These are phyloP conservation scores for Linhomoeus sp. DNA, from an alignment of 2,888 invertebrate species.

Conservation along the genomic window DNA sequence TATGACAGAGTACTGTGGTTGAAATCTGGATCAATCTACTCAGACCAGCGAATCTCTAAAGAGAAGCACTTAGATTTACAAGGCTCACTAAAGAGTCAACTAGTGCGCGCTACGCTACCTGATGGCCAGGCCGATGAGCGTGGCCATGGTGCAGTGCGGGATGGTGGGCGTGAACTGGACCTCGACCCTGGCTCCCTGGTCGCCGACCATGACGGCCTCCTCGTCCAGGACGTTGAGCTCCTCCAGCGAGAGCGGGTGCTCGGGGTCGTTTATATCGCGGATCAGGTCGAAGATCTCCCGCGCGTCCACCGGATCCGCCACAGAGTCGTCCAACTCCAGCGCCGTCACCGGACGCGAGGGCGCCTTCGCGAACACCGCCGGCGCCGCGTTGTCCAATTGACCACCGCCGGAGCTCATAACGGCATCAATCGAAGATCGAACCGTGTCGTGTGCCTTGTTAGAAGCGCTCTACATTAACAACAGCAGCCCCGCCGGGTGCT, in stretches of 20 bases:
- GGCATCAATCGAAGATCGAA: too few species aligned
- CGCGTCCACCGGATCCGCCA: conserved; percentile 58
- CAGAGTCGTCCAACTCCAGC: conserved; percentile 52
- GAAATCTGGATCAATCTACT: too few species aligned
- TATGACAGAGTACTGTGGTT: too few species aligned
- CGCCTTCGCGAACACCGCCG: conserved; percentile 54
- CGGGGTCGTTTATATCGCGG: conserved; percentile 86
- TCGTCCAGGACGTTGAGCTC: conserved; percentile 80
- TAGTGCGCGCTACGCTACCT: too few species aligned
- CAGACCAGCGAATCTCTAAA: too few species aligned
- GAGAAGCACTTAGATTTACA: too few species aligned
- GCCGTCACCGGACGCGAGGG: conserved; percentile 46
- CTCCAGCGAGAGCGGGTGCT: conserved; percentile 84
- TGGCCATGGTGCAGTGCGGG: conserved; percentile 96
- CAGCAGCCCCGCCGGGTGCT: too few species aligned
- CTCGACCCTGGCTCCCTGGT: conserved; percentile 37
- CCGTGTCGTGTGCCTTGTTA: too few species aligned
- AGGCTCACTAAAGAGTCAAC: too few species aligned
- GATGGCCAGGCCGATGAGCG: conserved; percentile 76
- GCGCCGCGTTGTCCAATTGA: conserved; percentile 65
- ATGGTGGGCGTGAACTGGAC: conserved; percentile 89
- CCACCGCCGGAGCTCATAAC: too few species aligned
- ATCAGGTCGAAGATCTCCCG: conserved; percentile 66
- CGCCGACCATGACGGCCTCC: too few species aligned
- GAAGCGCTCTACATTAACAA: too few species aligned